Evolutionary conservation across 2,113 vertebrate genomes (phyloP), one percentile per base, ranked within the genome.

Genomic region (Ailuropoda melanoleuca): DNA sequence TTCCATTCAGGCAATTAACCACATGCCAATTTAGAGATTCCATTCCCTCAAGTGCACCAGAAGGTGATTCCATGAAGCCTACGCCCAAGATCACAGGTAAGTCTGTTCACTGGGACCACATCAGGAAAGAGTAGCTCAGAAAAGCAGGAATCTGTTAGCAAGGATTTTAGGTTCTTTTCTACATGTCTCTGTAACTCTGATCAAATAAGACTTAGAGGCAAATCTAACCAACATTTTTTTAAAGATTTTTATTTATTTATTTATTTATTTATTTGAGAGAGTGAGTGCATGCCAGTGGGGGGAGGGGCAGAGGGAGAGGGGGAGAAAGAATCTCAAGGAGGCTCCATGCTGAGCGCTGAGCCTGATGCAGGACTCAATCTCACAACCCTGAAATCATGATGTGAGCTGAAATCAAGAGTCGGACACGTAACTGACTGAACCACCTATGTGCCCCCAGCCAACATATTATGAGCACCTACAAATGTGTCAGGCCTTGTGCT

Each of bases 141-240:
- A 93, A 91, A 85, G 5, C 11, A 88, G 50, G 3, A 81, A 43
- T 68, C 88, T 6, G 21, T 50, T 86, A 34, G 24, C 11, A 85
- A 26, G 37, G 34, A 80, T 66, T 72, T 94, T 87, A 90, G 26
- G 8, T 93, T 87, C 21, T 93, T 92, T 37, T 75, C 12, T 78
- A 87, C 17, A 62, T 84, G 92, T 90, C n/a, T 94, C 21, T 75
- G 83, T 24, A 94, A 13, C 8, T 93, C 24, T 90, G 68, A 80
- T 90, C 50, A 53, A 88, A 90, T 21, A 64, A 83, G 14, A 87
- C 12, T 90, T 62, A 90, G 31, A 80, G 50, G 94, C 37, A 93
- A 94, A 88, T 84, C 31, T 86, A 93, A 23, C 18, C 75, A 77
- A 77, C 46, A 77, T 48, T 77, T 77, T n/a, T 37, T n/a, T 19